Evolutionary conservation across 2,888 invertebrate species (phyloP).

Genomic region (Saturnia japonica): DNA sequence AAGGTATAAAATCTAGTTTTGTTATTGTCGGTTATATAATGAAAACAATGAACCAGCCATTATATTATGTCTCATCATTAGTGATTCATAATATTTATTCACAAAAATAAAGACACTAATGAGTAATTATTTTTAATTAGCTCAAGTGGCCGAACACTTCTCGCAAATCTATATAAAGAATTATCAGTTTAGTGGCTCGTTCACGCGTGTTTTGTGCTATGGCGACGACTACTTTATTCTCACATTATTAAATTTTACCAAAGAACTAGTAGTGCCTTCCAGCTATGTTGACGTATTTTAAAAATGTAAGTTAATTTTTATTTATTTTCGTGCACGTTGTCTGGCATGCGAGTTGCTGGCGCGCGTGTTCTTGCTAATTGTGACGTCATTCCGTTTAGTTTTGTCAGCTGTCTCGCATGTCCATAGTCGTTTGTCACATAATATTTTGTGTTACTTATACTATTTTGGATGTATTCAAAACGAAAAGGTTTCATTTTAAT

Average conservation of each 20-base stretch:
- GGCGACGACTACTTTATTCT: slow-evolving; percentile 35
- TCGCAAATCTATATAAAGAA: slow-evolving; percentile 59
- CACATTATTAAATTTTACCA: slow-evolving; percentile 26
- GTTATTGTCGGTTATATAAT: neutral
- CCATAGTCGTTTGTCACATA: slow-evolving; percentile 37
- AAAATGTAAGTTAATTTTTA: slow-evolving; percentile 51
- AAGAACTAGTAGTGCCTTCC: slow-evolving; percentile 23
- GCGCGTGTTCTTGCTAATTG: neutral
- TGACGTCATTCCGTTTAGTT: slow-evolving; percentile 6
- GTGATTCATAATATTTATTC: slow-evolving; percentile 40
- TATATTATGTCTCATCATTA: slow-evolving; percentile 17
- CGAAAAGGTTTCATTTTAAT: slow-evolving; percentile 32
- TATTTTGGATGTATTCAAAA: slow-evolving; percentile 40
- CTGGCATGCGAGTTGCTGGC: slow-evolving; percentile 4
- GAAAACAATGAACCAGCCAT: slow-evolving; percentile 3
- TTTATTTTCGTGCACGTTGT: slow-evolving; percentile 20
- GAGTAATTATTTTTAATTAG: slow-evolving; percentile 50
- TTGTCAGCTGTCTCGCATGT: slow-evolving; percentile 17
- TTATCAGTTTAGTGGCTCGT: slow-evolving; percentile 53
- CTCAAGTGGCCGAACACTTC: slow-evolving; percentile 37
- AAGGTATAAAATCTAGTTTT: neutral
- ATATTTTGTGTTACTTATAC: slow-evolving; percentile 30
- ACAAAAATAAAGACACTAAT: slow-evolving; percentile 42
- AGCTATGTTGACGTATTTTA: slow-evolving; percentile 58
- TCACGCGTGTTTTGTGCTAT: slow-evolving; percentile 47